Evolutionary conservation across 2,113 vertebrate genomes (phyloP), one percentile per base, ranked within the genome.

Genomic region (Stomatorhinus ivindoensis): DNA sequence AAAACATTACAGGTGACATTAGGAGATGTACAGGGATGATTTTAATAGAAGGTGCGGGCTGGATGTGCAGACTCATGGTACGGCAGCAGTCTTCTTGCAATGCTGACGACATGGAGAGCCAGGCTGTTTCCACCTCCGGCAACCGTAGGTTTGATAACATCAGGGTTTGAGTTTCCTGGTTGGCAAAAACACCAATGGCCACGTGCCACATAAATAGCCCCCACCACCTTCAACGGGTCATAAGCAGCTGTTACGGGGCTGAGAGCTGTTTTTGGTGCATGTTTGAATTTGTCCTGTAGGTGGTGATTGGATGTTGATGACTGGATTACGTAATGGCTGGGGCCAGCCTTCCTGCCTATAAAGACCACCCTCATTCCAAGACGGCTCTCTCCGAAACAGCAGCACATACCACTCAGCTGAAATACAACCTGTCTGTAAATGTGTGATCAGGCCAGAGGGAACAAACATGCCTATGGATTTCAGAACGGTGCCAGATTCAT

Each of bases 361-460:
- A 51, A 17, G 50, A 51, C 50, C 50, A 51, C 13, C 50, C 50
- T 51, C 3, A 51, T 51, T 51, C 50, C 50, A 51, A 17, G 50
- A 51, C 13, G 13, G 50, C 50, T 51, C 50, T 4, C 50, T 51
- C 50, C 50, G 50, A 3, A 51, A 51, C 50, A 3, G 50, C 50
- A 53, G n/a, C 27, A 80, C 48, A 42, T 24, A 44, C 7, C 55
- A 58, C 6, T 8, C 6, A 1, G 55, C 24, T 84, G n/a, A 80
- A 82, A 88, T 82, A 31, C 13, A 73, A 8, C n/a, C 47, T 53
- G 10, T 80, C 47, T 50, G 61, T 27, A 35, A 44, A 24, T 3
- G 11, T 35, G n/a, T 88, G 53, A 27, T 65, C 65, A 88, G 51
- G 61, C 46, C 69, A 82, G 47, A 44, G 65, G 61, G n/a, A 89